Conservation (phyloP, 1,140 invertebrate genomes). For the Geopemphigus sp. region DNA sequence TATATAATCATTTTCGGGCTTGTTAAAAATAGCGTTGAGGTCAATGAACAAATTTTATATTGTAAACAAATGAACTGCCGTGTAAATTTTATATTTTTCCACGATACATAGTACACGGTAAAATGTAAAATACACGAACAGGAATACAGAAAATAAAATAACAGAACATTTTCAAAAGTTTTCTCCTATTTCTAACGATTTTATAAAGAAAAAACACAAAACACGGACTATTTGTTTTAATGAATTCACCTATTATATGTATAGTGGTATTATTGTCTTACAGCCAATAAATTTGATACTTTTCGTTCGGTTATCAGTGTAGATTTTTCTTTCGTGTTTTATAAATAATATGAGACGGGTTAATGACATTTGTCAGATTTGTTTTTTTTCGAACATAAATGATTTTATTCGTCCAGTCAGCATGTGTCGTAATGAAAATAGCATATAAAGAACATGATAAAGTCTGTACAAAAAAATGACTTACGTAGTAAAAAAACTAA, state of each 20-base stretch:
- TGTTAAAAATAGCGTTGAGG: not conserved
- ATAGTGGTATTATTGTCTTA: not conserved
- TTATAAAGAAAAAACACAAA: not conserved
- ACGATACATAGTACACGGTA: not conserved
- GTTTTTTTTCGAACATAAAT: not conserved
- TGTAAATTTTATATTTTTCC: not conserved
- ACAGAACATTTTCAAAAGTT: not conserved
- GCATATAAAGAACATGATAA: too few relatives aligned
- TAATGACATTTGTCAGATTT: not conserved
- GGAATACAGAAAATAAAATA: too few relatives aligned
- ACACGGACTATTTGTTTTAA: not conserved
- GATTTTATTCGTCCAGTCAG: too few relatives aligned
- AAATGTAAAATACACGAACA: too few relatives aligned
- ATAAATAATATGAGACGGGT: too few relatives aligned
- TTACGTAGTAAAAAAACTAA: too few relatives aligned
- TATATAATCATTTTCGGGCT: not conserved
- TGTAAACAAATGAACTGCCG: too few relatives aligned
- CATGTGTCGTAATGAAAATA: not conserved
- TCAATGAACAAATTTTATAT: not conserved
- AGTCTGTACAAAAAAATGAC: too few relatives aligned
- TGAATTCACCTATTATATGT: not conserved
- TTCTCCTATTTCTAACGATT: not conserved
- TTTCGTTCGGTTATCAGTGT: not conserved
- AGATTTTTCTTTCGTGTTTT: not conserved
- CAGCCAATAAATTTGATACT: not conserved